Evolutionary conservation across 2,888 invertebrate genomes (phyloP), one percentile per base, ranked within the genome.

Genomic region (Zaprionus obscuricornis): DNA sequence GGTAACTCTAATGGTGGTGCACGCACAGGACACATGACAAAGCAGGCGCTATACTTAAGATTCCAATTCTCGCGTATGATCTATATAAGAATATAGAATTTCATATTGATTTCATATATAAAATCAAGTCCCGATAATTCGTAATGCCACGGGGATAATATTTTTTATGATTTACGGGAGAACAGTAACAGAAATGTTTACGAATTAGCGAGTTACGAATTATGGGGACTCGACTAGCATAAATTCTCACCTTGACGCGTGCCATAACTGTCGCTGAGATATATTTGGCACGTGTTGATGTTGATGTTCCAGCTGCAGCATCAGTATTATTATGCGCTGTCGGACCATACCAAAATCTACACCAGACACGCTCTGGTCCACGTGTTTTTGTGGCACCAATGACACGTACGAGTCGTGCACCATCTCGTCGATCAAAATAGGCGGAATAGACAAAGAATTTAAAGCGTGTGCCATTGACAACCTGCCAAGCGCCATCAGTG

Each of bases 11-110:
- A 89, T 49, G 93, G 92, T 0, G 89, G 87, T 37, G 91, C 91
- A 22, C 93, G 92, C 56, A 96, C 90, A 5, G 96, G 94, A 79
- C 97, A 97, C 64, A 97, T 91, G 17, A 97, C 93, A 89, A 97
- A 97, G 81, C 96, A 95, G 5, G 97, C 97, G 88, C 96, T 96
- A 91, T 96, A 97, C 88, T 96, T 96, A 17, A 97, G 91, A 88
- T 96, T 97, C 97, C 97, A 97, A 88, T 97, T 97, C 89, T 97
- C 97, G 14, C 97, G 92, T 56, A 97, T 97, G 2, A 96, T 94
- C 95, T 93, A 2, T 65, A 13, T 7, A 4, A 34, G 13, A 42
- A 24, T 37, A 37, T 14, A 33, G 8, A 14, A 17, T 14, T 36
- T 7, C 8, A 27, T 11, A 10, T 6, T 17, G 20, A 1, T 1